Base-by-base conservation (phyloP, 1,140 invertebrate genomes). In the Grapholita molesta region DNA sequence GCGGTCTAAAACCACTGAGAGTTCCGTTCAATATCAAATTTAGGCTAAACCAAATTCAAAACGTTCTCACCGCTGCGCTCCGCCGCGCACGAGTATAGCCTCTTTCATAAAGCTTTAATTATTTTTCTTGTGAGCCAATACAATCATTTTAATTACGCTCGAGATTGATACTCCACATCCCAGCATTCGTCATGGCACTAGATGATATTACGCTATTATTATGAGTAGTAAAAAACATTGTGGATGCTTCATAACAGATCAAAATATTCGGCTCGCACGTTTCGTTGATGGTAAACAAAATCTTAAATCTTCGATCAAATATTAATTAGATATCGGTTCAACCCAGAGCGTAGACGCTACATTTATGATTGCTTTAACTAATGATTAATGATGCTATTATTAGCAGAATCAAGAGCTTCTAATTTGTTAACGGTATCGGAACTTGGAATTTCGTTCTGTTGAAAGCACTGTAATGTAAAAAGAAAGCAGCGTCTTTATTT, bases 31-130 rank as follows among this genome's bases (percentile, higher is more conserved):
- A 82, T 81, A 87, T 87, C 85, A 87, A 89, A 89, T 86, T 80
- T 86, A 88, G 82, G 87, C 84, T 88, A 82, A 80, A 84, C 80
- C 68, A 83, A 79, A 85, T 78, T 82, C 71, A 68, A 88, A 84
- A 87, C 68, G 80, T 91, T 91, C 89, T 87, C 89, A 91, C 81
- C 86, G 89, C 82, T 83, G 79, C 89, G 89, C 82, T 89, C 78
- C 78, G 85, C 73, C 75, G 87, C 78, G 72, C 71, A 72, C 79
- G 77, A 88, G 88, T 86, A 78, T 85, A 79, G 80, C 78, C 79
- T 87, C 75, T 85, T 79, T 78, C 77, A 74, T 85, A 82, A 75
- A 78, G 83, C 81, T 78, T 83, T 88, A 88, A 90, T 89, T 89
- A 85, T 88, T 89, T 88, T 80, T 82, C 80, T 85, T 76, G 78